A percentile compares a stretch with the other conserved stretches of the same genome.
These are phyloP conservation scores for Eustalomyia histrio DNA, from an alignment of 2,888 invertebrate species.

Conservation along the genomic window DNA sequence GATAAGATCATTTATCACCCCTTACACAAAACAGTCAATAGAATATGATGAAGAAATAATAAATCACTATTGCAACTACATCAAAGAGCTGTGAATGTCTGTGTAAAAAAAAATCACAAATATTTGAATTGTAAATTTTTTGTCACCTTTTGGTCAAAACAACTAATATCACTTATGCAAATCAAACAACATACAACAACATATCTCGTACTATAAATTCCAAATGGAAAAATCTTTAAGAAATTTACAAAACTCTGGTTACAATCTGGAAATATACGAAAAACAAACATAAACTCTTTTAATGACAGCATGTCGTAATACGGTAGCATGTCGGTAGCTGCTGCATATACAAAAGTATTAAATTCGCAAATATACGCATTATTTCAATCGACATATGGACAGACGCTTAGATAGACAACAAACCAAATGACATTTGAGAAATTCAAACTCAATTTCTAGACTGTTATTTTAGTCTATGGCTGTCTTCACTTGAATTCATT, in stretches of 20 bases:
- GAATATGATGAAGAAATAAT: background rate
- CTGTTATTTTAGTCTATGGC: background rate
- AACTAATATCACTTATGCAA: conserved; percentile 58
- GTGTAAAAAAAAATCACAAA: background rate
- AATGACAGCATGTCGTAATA: conserved; percentile 54
- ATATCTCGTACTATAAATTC: conserved; percentile 16
- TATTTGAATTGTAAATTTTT: conserved; percentile 44
- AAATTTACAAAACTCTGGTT: conserved; percentile 47
- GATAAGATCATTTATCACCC: too few species aligned
- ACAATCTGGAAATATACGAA: conserved; percentile 24
- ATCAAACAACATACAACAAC: conserved; percentile 44
- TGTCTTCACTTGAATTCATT: too few species aligned
- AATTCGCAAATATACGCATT: conserved; percentile 45
- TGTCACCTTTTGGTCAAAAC: conserved; percentile 52
- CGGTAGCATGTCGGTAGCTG: conserved; percentile 50
- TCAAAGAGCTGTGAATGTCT: background rate
- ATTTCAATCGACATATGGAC: conserved; percentile 26
- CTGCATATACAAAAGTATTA: conserved; percentile 32
- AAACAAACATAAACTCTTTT: conserved; percentile 20
- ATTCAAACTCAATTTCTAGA: conserved; percentile 38
- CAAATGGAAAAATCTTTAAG: conserved; percentile 16
- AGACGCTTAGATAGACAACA: conserved; percentile 12
- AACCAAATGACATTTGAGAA: conserved; percentile 51
- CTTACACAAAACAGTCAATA: background rate
- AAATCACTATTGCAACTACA: background rate